Evolutionary conservation across 2,113 vertebrate species (phyloP).

Genomic region (Xenotilapia caudafasciata): DNA sequence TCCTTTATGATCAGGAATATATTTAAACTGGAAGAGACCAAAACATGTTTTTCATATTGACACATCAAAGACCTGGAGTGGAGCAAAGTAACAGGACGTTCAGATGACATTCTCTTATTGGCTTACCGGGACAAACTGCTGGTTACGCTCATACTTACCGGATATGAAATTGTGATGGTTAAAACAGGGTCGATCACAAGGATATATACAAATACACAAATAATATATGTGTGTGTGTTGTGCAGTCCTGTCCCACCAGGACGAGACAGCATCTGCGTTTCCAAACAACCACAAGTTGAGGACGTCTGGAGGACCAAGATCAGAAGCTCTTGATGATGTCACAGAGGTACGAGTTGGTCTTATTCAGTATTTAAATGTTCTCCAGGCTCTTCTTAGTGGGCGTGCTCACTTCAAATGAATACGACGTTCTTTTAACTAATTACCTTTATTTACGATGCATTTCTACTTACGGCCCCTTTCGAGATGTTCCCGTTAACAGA

Average conservation of each 20-base stretch:
- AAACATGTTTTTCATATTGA: background rate
- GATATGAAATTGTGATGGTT: background rate
- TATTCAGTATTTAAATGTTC: background rate
- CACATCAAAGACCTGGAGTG: background rate
- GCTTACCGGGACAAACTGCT: background rate
- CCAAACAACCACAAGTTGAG: background rate
- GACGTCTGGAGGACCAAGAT: too few relatives aligned
- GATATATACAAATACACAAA: background rate
- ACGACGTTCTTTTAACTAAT: background rate
- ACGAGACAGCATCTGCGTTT: background rate
- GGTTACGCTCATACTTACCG: background rate
- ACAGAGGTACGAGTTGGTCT: background rate
- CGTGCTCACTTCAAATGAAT: background rate
- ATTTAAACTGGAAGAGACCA: background rate
- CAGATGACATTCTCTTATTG: rapidly evolving
- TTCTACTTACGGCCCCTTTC: rapidly evolving
- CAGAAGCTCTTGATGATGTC: background rate
- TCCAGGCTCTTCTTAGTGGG: background rate
- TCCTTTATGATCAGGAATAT: background rate
- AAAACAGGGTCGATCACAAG: background rate
- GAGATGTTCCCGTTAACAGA: background rate
- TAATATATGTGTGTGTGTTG: background rate
- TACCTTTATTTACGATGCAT: background rate
- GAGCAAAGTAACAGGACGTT: background rate
- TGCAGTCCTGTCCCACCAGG: background rate